Evolutionary conservation across 2,797 vertebrate genomes (phyloP), one percentile per base, ranked within the genome.

Genomic region (Coreius guichenoti): DNA sequence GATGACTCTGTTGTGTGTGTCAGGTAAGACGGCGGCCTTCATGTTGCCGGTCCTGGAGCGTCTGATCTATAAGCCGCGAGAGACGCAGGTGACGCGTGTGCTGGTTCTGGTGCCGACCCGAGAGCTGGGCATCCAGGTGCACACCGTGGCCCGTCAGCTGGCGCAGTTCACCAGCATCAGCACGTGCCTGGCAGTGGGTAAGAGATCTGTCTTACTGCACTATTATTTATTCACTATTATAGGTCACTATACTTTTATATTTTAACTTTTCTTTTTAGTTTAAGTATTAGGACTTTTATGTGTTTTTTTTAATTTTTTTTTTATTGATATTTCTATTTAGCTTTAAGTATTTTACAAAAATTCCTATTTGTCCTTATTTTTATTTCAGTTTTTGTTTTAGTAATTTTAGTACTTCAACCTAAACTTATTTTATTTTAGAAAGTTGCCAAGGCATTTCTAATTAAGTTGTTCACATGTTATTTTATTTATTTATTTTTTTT

Each of bases 121-220:
- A 86, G 98, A 99, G 87, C 90, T 99, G 91, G 98, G 98, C n/a
- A 98, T 99, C 91, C 98, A 99, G 91, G 98, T 99, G 69, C 98
- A 99, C 91, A 92, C 97, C 0, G 98, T 99, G 83, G 94, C 97
- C 47, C 97, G 95, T 17, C 96, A 97, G 86, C 94, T 99, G 75
- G 96, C 97, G 0, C 98, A 99, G 95, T 99, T 98, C 94, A 97
- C 96, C 89, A 96, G 82, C 68, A 89, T 99, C 91, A 97, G 96
- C 31, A 95, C 95, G 81, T 99, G 97, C 89, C 92, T 99, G 83
- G 93, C 98, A 77, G 98, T 99, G 31, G 98, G 98, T 99, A 91
- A 89, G 97, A 67, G 3, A 6, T 3, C 5, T 23, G 8, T 21
- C 45, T 33, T 16, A 17, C 26, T 79, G 8, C 12, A 19, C 3